phyloP scores from a whole-genome alignment of 2,797 vertebrate species.

The Sebastes minor region DNA sequence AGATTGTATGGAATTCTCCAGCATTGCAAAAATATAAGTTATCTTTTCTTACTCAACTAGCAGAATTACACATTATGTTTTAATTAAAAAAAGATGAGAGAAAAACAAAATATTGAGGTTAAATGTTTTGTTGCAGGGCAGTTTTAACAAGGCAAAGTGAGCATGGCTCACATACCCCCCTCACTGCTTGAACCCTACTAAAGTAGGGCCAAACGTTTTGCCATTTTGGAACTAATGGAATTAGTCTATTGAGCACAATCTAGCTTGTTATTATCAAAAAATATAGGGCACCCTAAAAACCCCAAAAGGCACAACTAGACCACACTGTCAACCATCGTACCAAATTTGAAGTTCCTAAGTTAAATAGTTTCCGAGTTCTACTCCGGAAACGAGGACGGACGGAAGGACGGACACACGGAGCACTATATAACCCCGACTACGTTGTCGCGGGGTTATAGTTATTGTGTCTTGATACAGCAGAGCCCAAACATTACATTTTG shows the following conservation, averaged over 20 bases:
- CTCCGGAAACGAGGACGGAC: no score
- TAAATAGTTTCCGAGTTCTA: no score
- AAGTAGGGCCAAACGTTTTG: accelerated
- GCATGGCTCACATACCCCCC: no score
- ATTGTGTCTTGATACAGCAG: background rate
- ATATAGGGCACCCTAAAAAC: accelerated
- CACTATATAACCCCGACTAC: no score
- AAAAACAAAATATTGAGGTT: background rate
- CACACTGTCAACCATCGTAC: no score
- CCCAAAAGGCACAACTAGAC: no score
- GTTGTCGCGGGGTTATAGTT: background rate
- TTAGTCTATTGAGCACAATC: no score
- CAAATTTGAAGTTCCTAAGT: no score
- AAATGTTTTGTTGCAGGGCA: background rate
- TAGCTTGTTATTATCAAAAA: no score
- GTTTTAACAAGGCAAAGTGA: background rate
- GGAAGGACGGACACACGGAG: no score
- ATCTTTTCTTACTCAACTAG: background rate
- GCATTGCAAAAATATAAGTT: background rate
- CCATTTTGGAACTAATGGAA: no score
- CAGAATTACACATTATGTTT: background rate
- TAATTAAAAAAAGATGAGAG: background rate
- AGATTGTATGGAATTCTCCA: background rate
- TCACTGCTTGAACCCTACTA: no score
- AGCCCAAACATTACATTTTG: background rate